Conservation (phyloP, 2,113 vertebrate species). For the Anguilla japonica region DNA sequence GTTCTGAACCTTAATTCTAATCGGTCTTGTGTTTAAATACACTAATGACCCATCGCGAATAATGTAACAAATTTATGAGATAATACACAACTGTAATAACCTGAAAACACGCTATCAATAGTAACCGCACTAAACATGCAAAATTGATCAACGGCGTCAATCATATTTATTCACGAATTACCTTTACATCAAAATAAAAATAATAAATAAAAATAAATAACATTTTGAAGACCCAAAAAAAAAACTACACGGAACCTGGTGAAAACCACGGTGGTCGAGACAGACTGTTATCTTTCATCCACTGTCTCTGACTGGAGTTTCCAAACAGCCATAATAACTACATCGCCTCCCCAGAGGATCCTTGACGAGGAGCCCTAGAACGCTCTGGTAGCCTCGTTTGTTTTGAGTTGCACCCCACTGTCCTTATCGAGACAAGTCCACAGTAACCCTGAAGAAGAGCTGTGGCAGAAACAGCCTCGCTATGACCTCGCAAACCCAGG, state of each 20-base stretch:
- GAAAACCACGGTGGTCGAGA: too few species aligned
- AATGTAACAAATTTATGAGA: background rate
- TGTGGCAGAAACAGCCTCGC: background rate
- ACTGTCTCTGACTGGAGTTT: background rate
- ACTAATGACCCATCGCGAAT: too few species aligned
- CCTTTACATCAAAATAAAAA: background rate
- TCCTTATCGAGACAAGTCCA: background rate
- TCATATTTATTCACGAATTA: background rate
- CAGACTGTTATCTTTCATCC: background rate
- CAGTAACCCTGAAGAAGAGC: background rate
- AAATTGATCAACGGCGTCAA: background rate
- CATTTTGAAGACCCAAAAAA: too few species aligned
- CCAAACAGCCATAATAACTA: constrained; percentile 9
- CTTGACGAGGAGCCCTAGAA: background rate
- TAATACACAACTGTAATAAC: background rate
- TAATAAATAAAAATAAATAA: background rate
- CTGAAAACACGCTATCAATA: background rate
- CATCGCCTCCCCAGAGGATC: background rate
- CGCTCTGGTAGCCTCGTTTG: background rate
- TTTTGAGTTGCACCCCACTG: background rate
- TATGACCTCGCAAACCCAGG: too few species aligned
- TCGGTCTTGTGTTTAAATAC: background rate
- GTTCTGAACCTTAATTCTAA: background rate
- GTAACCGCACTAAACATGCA: background rate
- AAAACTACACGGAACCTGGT: too few species aligned